Evolutionary conservation across 2,797 vertebrate species (phyloP).

Genomic region (Sciaenops ocellatus): DNA sequence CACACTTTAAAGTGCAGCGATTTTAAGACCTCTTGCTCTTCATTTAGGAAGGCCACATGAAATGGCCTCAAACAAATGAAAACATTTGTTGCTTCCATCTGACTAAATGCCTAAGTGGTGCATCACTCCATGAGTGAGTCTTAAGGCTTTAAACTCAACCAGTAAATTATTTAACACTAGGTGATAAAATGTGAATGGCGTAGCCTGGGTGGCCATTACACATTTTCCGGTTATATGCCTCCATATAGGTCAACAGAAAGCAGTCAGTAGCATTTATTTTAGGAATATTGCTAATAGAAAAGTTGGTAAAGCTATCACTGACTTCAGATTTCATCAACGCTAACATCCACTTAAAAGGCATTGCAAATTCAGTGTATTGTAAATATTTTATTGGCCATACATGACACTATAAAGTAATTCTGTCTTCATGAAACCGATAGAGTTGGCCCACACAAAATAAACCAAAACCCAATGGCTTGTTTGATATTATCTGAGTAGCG

Average conservation of each 20-base stretch:
- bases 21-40: conserved; percentile 21
- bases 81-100: conserved; percentile 35
- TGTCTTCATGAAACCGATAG: background rate
- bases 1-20: conserved; percentile 9
- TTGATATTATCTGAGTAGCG: background rate
- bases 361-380: background rate
- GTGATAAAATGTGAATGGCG: conserved; percentile 75
- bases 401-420: conserved; percentile 1
- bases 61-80: conserved; percentile 38
- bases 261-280: conserved; percentile 44
- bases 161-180: conserved; percentile 72
- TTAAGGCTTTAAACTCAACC: conserved; percentile 53
- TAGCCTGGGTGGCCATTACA: conserved; percentile 63
- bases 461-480: background rate
- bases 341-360: conserved; percentile 21
- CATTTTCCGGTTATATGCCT: conserved; percentile 53
- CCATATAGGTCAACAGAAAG: conserved; percentile 42
- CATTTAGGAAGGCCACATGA: conserved; percentile 33
- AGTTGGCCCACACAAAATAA: conserved; percentile 1
- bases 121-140: conserved; percentile 43
- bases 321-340: conserved; percentile 37
- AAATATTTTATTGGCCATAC: conserved; percentile 20
- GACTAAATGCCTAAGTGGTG: conserved; percentile 23
- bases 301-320: conserved; percentile 19
- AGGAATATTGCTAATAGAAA: conserved; percentile 31